Evolutionary conservation across 2,113 vertebrate species (phyloP), one percentile per base, ranked within the genome.

Genomic region (human): DNA sequence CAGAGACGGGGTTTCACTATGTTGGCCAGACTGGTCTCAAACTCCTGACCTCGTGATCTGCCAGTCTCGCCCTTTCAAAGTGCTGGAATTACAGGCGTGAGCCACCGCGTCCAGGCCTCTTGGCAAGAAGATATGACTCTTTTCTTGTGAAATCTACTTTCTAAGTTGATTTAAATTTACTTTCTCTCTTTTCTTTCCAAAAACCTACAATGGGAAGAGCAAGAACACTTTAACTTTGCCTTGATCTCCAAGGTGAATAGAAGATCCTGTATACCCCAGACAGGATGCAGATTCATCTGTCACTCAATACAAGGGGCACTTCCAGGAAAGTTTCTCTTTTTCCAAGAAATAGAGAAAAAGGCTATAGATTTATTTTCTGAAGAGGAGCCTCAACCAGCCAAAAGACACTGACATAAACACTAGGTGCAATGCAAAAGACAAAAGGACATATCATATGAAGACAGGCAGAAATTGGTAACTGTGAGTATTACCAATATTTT

Each of bases 221-320:
- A 84, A 70, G 30, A 95, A 90, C 17, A 87, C n/a, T 93, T 83
- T 40, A 79, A 89, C 22, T 82, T 92, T 93, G 76, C 32, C 27
- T 93, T 81, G 27, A 78, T 14, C 13, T 66, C 82, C 38, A 78
- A 45, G 35, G 38, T 80, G 14, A 73, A 94, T 70, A 94, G 52
- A 93, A 93, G 25, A 78, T 17, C 9, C 86, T 85, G 3, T 40
- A 16, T 1, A 78, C 14, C 61, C 16, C 38, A 66, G 35, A 72
- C 22, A 91, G n/a, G n/a, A 96, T 89, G 61, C 40, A 94, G 68
- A 82, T 27, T 87, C 52, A 13, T n/a, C 43, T 82, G 14, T 86
- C 23, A 90, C 8, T 10, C 10, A 81, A 25, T 50, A 55, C 11
- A 57, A 96, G 55, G 30, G 27, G 1, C 35, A 1, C 35, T 40